Base-by-base conservation (phyloP, 2,113 vertebrate genomes). In the Hippoglossus stenolepis region DNA sequence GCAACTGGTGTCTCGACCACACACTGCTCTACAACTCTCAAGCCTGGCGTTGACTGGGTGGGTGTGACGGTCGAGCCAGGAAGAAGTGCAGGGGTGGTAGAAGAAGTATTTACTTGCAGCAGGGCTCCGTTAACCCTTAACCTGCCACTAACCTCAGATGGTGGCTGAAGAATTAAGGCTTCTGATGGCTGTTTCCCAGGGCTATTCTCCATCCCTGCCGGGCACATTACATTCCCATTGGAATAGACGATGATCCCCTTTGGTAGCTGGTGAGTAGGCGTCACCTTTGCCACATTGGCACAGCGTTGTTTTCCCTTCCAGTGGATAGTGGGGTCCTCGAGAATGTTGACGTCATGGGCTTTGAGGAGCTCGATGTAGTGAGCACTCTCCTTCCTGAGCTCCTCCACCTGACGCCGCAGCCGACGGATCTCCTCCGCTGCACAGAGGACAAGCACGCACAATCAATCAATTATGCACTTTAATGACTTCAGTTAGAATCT, bases 231-330 rank as follows among this genome's bases (percentile, higher is more conserved):
- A 75, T 94, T 98, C 71, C 96, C 95, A 17, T 93, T 97, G 59
- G 97, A 96, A 91, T 96, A 98, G 72, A 99, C 96, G 23, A 98
- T 96, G 62, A 98, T 97, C 78, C 97, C 96, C 85, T 98, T 97
- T 26, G 96, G 96, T 70, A 95, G 93, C 84, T 97, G 90, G 80
- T 98, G 96, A 60, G 94, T 82, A 0, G 97, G 95, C 75, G 96
- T 95, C 74, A 98, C 96, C 89, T 97, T 96, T 1, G 97, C 95
- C 72, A 98, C 95, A 87, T 97, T 98, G 5, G 96, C 89, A 23
- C 92, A 95, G 72, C 96, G 95, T 66, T 97, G 93, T 81, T 96
- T 97, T 84, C 97, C 97, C 90, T 97, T 99, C 98, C 98, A 99
- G 91, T 98, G 97, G 80, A 98, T 94, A 1, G 97, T 98, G 59